Base-by-base conservation (phyloP, 2,113 vertebrate species). In the Camarhynchus parvulus region DNA sequence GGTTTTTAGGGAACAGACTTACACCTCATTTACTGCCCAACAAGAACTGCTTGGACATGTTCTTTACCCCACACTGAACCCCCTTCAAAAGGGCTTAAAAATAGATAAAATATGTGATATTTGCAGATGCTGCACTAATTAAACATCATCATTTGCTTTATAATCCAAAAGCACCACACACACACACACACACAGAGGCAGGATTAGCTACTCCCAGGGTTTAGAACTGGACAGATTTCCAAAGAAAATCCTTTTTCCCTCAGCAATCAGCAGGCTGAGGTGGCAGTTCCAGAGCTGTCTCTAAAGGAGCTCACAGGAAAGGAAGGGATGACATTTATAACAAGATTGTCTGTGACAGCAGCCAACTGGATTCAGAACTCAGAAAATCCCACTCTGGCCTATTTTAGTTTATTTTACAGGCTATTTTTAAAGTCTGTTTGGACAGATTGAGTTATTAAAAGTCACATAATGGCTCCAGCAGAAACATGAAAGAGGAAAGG, bases 351-450 rank as follows among this genome's bases (percentile, higher is more conserved):
- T 80, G 49, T 68, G 84, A 75, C 84, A 85, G 87, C 81, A 75
- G 83, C 78, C 81, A 85, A 56, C 39, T 41, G 78, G 78, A 64
- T 78, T 87, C 84, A 75, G 68, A 69, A 73, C 55, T 52, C 68
- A 53, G 70, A 78, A 93, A 89, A 94, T 69, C 77, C 73, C 76
- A 46, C 68, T 23, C 50, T 70, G 69, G 53, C 87, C 92, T 74
- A 72, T 66, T 77, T 73, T 25, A 80, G 68, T 55, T 89, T 83
- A 59, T 88, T 90, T 93, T 86, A 92, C 12, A n/a, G 74, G 64
- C 53, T 77, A 49, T 92, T 94, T 95, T 62, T 49, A 62, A 87
- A 81, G 76, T 7, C 83, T 75, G 33, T 77, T 92, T 82, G 74
- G 84, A 89, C 64, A 89, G 31, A 35, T 39, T 25, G 64, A 92